Conservation (phyloP, 2,888 invertebrate genomes). For the Drosophila affinis region DNA sequence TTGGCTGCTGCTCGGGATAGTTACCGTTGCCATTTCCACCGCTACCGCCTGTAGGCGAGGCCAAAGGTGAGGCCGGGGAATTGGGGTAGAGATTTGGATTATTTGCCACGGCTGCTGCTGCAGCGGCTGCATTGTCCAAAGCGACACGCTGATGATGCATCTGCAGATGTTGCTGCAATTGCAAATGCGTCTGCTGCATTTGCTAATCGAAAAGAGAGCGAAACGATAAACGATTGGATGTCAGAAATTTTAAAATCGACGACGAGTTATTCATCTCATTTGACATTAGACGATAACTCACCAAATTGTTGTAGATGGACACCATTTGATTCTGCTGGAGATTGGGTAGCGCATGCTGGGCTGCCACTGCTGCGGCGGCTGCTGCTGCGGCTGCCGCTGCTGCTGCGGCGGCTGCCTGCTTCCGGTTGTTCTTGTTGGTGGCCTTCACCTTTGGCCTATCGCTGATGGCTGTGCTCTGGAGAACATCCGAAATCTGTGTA, state of each 20-base stretch:
- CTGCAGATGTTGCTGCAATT: constrained; percentile 80
- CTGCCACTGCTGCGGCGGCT: constrained; percentile 63
- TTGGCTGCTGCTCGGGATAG: constrained; percentile 44
- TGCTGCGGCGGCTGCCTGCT: constrained; percentile 85
- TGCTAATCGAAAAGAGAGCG: constrained; percentile 31
- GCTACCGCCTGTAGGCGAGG: constrained; percentile 71
- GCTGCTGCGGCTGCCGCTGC: constrained; percentile 65
- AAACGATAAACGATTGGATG: no score
- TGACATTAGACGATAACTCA: constrained; percentile 56
- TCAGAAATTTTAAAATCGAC: no score
- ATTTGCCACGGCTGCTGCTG: constrained; percentile 41
- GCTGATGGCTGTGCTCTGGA: constrained; percentile 90
- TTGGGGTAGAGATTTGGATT: constrained; percentile 72
- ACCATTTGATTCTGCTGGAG: constrained; percentile 84
- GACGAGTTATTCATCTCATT: no score
- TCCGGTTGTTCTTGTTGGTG: constrained; percentile 91
- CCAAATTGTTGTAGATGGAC: constrained; percentile 83
- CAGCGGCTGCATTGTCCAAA: constrained; percentile 43
- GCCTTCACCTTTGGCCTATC: constrained; percentile 93
- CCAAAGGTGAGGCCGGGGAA: constrained; percentile 81
- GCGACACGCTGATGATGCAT: constrained; percentile 55
- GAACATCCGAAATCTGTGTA: constrained; percentile 84
- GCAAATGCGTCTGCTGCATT: constrained; percentile 68
- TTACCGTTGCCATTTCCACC: constrained; percentile 51
- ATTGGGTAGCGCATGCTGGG: constrained; percentile 59